A percentile compares a stretch with the other conserved stretches of the same genome.
Conservation (phyloP, 2,888 invertebrate genomes). For the Tortrix viridana region DNA sequence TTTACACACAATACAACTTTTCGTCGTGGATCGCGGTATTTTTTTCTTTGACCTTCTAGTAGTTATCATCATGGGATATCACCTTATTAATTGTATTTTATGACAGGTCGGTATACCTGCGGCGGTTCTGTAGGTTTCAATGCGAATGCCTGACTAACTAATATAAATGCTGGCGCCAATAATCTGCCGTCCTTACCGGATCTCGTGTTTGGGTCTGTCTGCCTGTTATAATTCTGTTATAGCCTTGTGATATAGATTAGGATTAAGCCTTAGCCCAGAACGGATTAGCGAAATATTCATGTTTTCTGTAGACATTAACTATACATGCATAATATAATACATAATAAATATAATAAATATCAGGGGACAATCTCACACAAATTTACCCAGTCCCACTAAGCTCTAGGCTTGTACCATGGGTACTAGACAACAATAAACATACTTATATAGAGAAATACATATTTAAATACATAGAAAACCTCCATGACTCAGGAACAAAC, state of each 20-base stretch:
- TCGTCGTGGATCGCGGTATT: background rate
- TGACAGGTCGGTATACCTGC: slow-evolving; percentile 23
- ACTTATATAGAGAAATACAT: too few species aligned
- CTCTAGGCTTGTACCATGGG: too few species aligned
- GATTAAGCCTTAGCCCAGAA: slow-evolving; percentile 28
- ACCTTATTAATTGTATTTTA: slow-evolving; percentile 20
- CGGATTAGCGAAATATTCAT: slow-evolving; percentile 23
- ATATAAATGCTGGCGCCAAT: slow-evolving; percentile 29
- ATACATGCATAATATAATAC: too few species aligned
- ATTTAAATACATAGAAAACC: too few species aligned
- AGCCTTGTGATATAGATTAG: slow-evolving; percentile 28
- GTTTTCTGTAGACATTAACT: background rate
- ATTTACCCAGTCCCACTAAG: too few species aligned
- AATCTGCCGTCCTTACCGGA: slow-evolving; percentile 22
- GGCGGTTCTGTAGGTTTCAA: slow-evolving; percentile 23
- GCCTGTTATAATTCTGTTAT: slow-evolving; percentile 26
- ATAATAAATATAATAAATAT: too few species aligned
- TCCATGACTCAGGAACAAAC: too few species aligned
- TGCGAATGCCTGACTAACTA: slow-evolving; percentile 24
- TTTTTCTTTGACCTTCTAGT: slow-evolving; percentile 4
- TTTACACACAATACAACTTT: too few species aligned
- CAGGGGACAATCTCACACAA: too few species aligned
- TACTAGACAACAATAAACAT: too few species aligned
- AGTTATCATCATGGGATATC: slow-evolving; percentile 13
- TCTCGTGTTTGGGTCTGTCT: slow-evolving; percentile 33